Base-by-base conservation (phyloP, 2,113 vertebrate species). In the Osmerus mordax region DNA sequence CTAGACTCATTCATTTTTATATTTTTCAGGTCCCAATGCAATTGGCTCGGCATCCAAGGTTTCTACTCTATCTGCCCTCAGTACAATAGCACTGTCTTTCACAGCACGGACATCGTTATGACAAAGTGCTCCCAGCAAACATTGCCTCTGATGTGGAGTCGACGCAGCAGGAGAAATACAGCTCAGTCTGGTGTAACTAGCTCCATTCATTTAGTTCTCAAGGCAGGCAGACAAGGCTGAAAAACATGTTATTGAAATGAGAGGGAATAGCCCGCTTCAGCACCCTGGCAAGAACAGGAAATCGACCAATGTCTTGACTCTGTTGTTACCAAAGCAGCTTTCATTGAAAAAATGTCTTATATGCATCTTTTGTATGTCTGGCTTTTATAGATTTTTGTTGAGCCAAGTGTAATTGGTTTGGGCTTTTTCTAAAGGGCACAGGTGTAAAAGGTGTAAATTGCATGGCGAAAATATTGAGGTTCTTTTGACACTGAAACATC, bases 301-400 rank as follows among this genome's bases (percentile, higher is more conserved):
- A 76, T 76, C 77, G 92, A 94, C 93, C 89, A 93, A 94, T 93
- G 94, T 96, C 94, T 92, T 94, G 92, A 95, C 95, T 92, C 95
- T 16, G 94, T 95, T 95, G 94, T 98, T 96, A 98, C 96, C 97
- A 98, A 99, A 99, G 96, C 95, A 96, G 96, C 96, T 97, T 97
- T 96, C 94, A 85, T 91, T 96, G 93, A 94, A 87, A 89, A 82
- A 90, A 94, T 91, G 94, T 95, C 94, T 95, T 95, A 95, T 96
- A 96, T 97, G 95, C 95, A 96, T 98, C 94, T 95, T 97, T 97
- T 97, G 95, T 98, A 97, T 94, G 93, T 93, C 93, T 93, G 95
- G 95, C 94, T 96, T 97, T 95, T 95, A 94, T 95, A 95, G 92
- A 92, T 91, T 94, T 94, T 93, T 93, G 91, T 93, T 67, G 66